Evolutionary conservation across 2,888 invertebrate genomes (phyloP).

Genomic region (Furcula furcula): DNA sequence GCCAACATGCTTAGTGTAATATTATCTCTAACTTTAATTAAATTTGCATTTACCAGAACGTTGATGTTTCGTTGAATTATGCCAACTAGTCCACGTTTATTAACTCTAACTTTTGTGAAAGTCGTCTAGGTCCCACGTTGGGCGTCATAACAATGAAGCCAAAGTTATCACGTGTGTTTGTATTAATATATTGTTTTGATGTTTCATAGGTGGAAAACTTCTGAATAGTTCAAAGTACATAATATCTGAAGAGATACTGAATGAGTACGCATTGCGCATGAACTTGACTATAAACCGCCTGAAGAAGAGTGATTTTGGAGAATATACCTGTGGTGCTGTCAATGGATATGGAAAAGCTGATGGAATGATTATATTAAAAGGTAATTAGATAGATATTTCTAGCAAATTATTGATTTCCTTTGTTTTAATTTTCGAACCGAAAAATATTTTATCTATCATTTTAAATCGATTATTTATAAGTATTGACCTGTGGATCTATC

Average conservation of each 20-base stretch:
- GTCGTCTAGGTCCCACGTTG: constrained; percentile 1
- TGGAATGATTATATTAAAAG: constrained; percentile 89
- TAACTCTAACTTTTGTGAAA: neutral
- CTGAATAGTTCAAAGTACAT: constrained; percentile 88
- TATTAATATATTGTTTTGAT: constrained; percentile 4
- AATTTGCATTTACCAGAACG: no score
- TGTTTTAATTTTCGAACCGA: no score
- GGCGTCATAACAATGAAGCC: constrained; percentile 3
- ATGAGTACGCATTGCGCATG: constrained; percentile 89
- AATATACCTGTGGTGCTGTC: constrained; percentile 89
- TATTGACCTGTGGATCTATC: no score
- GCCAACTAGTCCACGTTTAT: no score
- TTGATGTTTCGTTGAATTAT: no score
- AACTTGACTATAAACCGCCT: constrained; percentile 90
- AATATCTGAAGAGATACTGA: constrained; percentile 86
- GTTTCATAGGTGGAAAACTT: constrained; percentile 85
- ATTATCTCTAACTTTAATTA: no score
- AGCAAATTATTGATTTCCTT: no score
- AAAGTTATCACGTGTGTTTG: neutral
- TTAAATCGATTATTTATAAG: no score
- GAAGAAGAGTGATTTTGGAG: constrained; percentile 88
- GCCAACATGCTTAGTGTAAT: no score
- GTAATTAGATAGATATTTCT: no score
- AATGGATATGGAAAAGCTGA: constrained; percentile 91
- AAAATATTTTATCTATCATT: no score